Evolutionary conservation across 1,140 invertebrate species (phyloP).

Genomic region (Adoxophyes honmai): DNA sequence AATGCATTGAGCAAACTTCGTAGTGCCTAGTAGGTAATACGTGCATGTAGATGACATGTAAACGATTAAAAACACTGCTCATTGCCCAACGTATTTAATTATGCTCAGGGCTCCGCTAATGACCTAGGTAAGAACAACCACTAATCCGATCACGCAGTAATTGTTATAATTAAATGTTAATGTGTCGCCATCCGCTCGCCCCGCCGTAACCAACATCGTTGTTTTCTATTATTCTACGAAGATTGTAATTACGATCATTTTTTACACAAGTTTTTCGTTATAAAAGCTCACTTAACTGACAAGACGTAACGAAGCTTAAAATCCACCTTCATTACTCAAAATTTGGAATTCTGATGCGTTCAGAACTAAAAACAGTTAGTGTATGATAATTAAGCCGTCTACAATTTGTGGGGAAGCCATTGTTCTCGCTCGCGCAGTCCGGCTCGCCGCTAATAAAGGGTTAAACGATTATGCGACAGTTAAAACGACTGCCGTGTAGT

Average conservation of each 20-base stretch:
- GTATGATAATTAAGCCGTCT: slow-evolving; percentile 58
- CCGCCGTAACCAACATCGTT: neutral
- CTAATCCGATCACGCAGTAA: neutral
- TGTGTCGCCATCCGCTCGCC: neutral
- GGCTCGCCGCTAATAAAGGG: slow-evolving; percentile 12
- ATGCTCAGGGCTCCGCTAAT: neutral
- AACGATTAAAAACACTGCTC: too few species aligned
- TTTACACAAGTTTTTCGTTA: slow-evolving; percentile 43
- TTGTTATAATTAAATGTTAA: too few species aligned
- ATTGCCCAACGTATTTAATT: too few species aligned
- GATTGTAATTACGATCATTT: slow-evolving; percentile 44
- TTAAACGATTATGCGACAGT: slow-evolving; percentile 13
- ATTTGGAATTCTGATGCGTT: slow-evolving; percentile 51
- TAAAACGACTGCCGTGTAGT: neutral
- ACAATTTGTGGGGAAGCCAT: slow-evolving; percentile 46
- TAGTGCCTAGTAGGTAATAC: too few species aligned
- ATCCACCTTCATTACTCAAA: slow-evolving; percentile 65
- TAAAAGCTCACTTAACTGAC: slow-evolving; percentile 54
- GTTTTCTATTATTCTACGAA: slow-evolving; percentile 33
- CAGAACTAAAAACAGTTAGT: slow-evolving; percentile 51
- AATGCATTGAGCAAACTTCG: too few species aligned
- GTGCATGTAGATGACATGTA: too few species aligned
- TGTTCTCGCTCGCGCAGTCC: slow-evolving; percentile 30
- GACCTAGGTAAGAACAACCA: neutral
- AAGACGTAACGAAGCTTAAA: slow-evolving; percentile 67